Evolutionary conservation across 1,140 invertebrate species (phyloP).

Genomic region (Papilio xuthus): DNA sequence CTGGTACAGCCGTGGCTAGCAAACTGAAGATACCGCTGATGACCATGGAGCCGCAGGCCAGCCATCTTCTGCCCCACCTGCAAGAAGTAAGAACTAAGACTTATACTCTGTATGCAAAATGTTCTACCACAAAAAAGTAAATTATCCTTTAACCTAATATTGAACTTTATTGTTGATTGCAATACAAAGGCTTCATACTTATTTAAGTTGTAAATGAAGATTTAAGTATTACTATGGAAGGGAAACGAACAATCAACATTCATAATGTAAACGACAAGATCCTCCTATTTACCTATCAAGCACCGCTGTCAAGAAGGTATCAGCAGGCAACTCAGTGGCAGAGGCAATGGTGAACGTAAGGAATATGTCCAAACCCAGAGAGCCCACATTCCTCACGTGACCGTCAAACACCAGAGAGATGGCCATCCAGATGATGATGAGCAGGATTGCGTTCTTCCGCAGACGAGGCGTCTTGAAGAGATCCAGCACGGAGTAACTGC

Average conservation of each 20-base stretch:
- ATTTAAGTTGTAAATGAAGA: too few relatives aligned
- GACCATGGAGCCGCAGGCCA: slow-evolving; percentile 90
- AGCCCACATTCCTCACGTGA: slow-evolving; percentile 91
- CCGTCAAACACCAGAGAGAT: slow-evolving; percentile 94
- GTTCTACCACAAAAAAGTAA: too few relatives aligned
- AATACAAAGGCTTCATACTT: too few relatives aligned
- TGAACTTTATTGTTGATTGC: too few relatives aligned
- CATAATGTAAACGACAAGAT: not conserved
- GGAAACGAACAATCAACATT: too few relatives aligned
- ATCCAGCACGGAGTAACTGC: slow-evolving; percentile 89
- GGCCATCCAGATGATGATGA: slow-evolving; percentile 92
- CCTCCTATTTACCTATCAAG: slow-evolving; percentile 82
- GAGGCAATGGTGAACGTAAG: slow-evolving; percentile 92
- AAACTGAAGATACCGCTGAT: slow-evolving; percentile 91
- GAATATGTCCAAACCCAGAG: slow-evolving; percentile 90
- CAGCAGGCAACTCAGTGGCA: slow-evolving; percentile 91
- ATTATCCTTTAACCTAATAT: too few relatives aligned
- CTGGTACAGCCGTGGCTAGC: slow-evolving; percentile 86
- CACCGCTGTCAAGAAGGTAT: slow-evolving; percentile 89
- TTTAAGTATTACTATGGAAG: too few relatives aligned
- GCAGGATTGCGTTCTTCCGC: slow-evolving; percentile 86
- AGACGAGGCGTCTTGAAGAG: slow-evolving; percentile 89
- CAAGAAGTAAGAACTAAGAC: slow-evolving; percentile 24
- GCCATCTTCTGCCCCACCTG: slow-evolving; percentile 91
- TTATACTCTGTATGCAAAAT: too few relatives aligned